Percentiles rank a stretch among this genome's conserved stretches.
phyloP scores from a whole-genome alignment of 2,113 vertebrate genomes.

The Rhinolophus sinicus region DNA sequence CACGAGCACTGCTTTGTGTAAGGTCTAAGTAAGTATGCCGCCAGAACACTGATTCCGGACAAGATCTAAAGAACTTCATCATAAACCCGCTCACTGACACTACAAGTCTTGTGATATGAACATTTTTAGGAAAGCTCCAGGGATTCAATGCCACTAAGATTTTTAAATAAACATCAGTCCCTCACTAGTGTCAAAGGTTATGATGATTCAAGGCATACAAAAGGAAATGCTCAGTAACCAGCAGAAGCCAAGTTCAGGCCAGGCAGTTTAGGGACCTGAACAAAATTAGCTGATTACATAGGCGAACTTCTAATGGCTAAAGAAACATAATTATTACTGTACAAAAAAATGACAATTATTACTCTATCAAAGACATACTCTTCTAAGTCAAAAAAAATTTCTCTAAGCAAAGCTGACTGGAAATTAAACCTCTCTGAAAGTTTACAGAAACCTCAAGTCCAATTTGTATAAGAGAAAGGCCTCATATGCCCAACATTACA shows the following conservation, averaged over 20 bases:
- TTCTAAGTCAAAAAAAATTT: constrained; percentile 24
- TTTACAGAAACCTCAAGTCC: neutral
- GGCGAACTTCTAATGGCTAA: neutral
- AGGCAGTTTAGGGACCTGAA: neutral
- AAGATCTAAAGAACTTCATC: neutral
- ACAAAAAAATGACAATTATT: neutral
- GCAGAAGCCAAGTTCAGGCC: constrained; percentile 18
- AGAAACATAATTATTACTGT: constrained; percentile 8
- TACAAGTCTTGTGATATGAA: neutral
- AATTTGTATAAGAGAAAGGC: neutral
- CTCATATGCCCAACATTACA: neutral
- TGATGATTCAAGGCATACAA: constrained; percentile 42
- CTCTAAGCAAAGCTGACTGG: constrained; percentile 1
- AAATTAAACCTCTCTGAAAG: constrained; percentile 20
- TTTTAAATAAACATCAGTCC: constrained; percentile 54
- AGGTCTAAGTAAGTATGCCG: neutral
- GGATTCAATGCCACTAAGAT: constrained; percentile 25
- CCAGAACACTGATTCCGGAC: neutral
- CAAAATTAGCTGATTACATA: neutral
- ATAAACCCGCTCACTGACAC: neutral
- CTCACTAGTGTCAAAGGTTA: constrained; percentile 69
- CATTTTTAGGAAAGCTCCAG: neutral
- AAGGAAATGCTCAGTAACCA: neutral
- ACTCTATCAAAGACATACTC: neutral
- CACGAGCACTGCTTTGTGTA: neutral